These are phyloP conservation scores for Diuraphis noxia DNA, from an alignment of 1,140 invertebrate species.

Conservation along the genomic window DNA sequence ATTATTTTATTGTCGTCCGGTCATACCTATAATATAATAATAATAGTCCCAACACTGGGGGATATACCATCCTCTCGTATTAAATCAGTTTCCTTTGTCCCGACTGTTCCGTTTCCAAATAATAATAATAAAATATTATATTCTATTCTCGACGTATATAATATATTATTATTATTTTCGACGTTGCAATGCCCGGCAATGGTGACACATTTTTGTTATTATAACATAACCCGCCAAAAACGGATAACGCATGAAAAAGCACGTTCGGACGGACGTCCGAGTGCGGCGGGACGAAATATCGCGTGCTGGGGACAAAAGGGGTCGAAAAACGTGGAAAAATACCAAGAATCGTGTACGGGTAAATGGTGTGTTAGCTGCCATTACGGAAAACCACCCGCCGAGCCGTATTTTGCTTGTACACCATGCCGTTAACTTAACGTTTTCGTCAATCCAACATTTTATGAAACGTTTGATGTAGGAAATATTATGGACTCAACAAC, in stretches of 20 bases:
- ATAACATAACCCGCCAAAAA: neutral
- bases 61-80: neutral
- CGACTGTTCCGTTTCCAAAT: neutral
- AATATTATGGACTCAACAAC: neutral
- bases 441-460: neutral
- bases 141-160: neutral
- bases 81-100: neutral
- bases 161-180: neutral
- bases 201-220: neutral
- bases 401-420: neutral
- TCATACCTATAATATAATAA: slow-evolving; percentile 11
- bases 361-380: neutral
- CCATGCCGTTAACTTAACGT: neutral
- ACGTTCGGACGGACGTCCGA: neutral
- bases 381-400: neutral
- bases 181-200: neutral
- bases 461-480: neutral
- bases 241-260: slow-evolving; percentile 13
- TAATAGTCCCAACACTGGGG: neutral
- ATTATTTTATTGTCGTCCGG: neutral
- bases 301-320: neutral
- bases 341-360: neutral
- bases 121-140: neutral
- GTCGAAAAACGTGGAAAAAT: neutral
- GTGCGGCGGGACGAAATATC: neutral